Conservation (phyloP, 2,797 vertebrate species). For the Chelonia mydas region DNA sequence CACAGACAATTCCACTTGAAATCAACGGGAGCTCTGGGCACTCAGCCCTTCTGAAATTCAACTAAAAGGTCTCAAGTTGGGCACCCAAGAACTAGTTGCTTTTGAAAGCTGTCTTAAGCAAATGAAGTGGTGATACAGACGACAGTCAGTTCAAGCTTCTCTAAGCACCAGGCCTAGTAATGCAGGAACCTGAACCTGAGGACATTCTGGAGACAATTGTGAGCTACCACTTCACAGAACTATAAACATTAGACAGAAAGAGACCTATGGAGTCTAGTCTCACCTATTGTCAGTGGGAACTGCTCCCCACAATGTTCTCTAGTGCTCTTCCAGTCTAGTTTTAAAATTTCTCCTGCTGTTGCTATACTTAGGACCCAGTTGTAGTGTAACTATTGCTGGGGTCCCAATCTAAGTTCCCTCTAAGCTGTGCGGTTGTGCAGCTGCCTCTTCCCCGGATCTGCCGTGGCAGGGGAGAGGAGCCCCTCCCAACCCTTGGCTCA, state of each 20-base stretch:
- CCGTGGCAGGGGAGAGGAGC: too few species aligned
- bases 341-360: background rate
- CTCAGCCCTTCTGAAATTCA: background rate
- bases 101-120: background rate
- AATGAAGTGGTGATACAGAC: background rate
- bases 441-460: too few species aligned
- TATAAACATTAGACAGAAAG: background rate
- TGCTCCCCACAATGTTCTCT: background rate
- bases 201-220: background rate
- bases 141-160: background rate
- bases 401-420: too few species aligned
- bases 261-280: background rate
- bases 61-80: background rate
- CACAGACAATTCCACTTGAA: background rate
- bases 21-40: background rate
- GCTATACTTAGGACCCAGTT: background rate
- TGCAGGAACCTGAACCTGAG: background rate
- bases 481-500: too few species aligned
- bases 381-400: too few species aligned
- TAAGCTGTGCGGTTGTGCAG: too few species aligned
- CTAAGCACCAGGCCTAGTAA: background rate
- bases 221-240: background rate
- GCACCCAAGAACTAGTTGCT: background rate
- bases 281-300: background rate
- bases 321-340: background rate